Base-by-base conservation (phyloP, 2,113 vertebrate species). In the Leuciscus idus region DNA sequence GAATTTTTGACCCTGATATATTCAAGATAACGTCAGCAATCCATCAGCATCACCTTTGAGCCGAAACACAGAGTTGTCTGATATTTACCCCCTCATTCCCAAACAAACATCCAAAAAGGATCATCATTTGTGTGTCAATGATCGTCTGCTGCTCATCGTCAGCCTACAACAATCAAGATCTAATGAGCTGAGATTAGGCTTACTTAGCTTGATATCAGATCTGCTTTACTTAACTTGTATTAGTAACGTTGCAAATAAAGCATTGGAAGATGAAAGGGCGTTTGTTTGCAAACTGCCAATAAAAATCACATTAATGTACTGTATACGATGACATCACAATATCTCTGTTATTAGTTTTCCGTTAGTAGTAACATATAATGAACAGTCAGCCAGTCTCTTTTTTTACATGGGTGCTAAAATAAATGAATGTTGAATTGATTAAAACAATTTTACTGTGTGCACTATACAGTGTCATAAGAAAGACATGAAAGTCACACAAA, bases 141-240 rank as follows among this genome's bases (percentile, higher is more conserved):
- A 50, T 48, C 1, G 26, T 30, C 74, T 77, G 74, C n/a, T 52
- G 48, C 15, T 39, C 52, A 12, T 21, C 72, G 3, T 72, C 21
- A 43, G 36, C 36, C 68, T 72, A 23, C 55, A 21, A 23, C 36
- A 57, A 59, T 52, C 1, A 59, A 55, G 81, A 72, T 57, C 28
- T 70, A 70, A 83, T 72, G 64, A 52, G 28, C 21, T 83, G 48
- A 81, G 46, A 83, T 72, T 57, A 83, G 12, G 5, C 30, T 50
- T 21, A 48, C 6, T 57, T 36, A 39, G 28, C 64, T 83, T 82
- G 17, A 83, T 70, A 70, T 72, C 28, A 36, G 30, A 55, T 83
- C 81, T 50, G 26, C 48, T 52, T 81, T 28, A 8, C 43, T 68
- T 82, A 33, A 64, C 19, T 50, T 70, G 64, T 8, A 33, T 82